Conservation (phyloP, 2,888 invertebrate genomes). For the Spicauda simplicius region DNA sequence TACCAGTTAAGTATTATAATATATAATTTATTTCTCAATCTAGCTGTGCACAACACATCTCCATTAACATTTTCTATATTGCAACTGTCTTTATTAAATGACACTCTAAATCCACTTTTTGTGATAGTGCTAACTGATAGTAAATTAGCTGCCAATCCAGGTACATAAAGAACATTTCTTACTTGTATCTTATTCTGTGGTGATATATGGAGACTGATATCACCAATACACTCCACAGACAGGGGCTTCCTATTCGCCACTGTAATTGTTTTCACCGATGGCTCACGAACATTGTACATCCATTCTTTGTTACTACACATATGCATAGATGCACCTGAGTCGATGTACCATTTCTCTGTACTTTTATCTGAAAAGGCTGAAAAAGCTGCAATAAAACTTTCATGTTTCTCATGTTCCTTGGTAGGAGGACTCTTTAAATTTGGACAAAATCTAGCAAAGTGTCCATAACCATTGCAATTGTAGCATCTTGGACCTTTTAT, state of each 20-base stretch:
- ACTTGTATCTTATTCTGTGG: too few relatives aligned
- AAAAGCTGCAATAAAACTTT: constrained; percentile 45
- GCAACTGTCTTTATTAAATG: too few relatives aligned
- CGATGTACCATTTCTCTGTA: constrained; percentile 38
- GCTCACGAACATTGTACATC: constrained; percentile 24
- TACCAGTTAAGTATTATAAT: too few relatives aligned
- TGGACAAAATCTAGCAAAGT: constrained; percentile 25
- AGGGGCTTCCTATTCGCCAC: constrained; percentile 43
- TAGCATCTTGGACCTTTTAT: too few relatives aligned
- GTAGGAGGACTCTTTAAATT: constrained; percentile 17
- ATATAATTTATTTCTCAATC: too few relatives aligned
- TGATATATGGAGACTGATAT: too few relatives aligned
- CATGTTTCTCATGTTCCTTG: constrained; percentile 27
- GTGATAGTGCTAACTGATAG: too few relatives aligned
- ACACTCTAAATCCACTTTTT: too few relatives aligned
- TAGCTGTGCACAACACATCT: too few relatives aligned
- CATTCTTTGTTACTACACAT: constrained; percentile 38
- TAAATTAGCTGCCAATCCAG: too few relatives aligned
- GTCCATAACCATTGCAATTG: constrained; percentile 40
- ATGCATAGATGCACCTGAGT: constrained; percentile 43
- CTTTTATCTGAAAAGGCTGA: constrained; percentile 31
- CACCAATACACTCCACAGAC: constrained; percentile 38
- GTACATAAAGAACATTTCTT: too few relatives aligned
- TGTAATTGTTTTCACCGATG: constrained; percentile 40
- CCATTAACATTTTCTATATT: too few relatives aligned